A percentile compares a stretch with the other conserved stretches of the same genome.
Evolutionary conservation across 2,113 vertebrate species (phyloP).

Genomic region (Ophthalmolycus amberensis): DNA sequence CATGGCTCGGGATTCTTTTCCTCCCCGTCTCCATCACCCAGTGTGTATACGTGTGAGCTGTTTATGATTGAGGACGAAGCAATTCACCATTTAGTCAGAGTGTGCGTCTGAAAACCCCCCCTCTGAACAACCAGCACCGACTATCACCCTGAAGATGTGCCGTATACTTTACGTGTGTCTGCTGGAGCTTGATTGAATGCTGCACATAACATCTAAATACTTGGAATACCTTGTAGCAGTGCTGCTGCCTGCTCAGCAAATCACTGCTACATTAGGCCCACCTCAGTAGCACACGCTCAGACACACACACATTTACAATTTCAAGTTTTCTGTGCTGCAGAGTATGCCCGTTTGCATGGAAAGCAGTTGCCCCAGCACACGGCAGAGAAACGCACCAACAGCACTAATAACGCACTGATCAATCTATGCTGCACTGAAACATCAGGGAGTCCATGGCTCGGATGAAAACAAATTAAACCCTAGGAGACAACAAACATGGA

Average conservation of each 20-base stretch:
- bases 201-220: constrained; percentile 75
- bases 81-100: constrained; percentile 55
- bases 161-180: constrained; percentile 53
- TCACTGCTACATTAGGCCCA: constrained; percentile 78
- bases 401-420: constrained; percentile 58
- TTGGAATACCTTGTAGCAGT: constrained; percentile 75
- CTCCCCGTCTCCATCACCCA: constrained; percentile 26
- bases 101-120: constrained; percentile 48
- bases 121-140: constrained; percentile 22
- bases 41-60: constrained; percentile 46
- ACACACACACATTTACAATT: constrained; percentile 65
- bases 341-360: constrained; percentile 50
- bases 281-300: constrained; percentile 64
- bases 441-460: constrained; percentile 3
- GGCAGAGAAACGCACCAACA: constrained; percentile 38
- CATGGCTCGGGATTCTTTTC: constrained; percentile 38
- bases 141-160: constrained; percentile 49
- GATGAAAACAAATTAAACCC: constrained; percentile 7
- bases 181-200: constrained; percentile 60
- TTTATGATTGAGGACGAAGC: constrained; percentile 43
- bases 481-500: not conserved
- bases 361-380: constrained; percentile 33
- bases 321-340: constrained; percentile 43
- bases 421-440: constrained; percentile 26
- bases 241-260: constrained; percentile 80